Conservation (phyloP, 2,113 vertebrate genomes). For the Phalacrocorax brasilianus region DNA sequence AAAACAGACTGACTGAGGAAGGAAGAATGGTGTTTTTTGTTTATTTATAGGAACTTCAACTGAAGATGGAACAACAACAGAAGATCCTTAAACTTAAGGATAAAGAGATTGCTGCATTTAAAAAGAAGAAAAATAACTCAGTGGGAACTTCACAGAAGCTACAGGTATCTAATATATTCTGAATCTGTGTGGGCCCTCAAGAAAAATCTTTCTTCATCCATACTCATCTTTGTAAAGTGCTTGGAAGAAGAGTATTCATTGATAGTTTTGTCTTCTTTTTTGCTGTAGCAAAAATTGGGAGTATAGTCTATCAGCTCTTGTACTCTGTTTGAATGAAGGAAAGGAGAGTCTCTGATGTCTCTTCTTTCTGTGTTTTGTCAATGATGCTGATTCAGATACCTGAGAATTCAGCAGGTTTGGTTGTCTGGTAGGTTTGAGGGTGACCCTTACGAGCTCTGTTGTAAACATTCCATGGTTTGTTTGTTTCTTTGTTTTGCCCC, state of each 20-base stretch:
- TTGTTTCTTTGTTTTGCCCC: not conserved
- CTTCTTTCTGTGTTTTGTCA: not conserved
- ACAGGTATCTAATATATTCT: constrained; percentile 40
- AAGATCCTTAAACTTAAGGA: constrained; percentile 67
- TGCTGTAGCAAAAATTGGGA: not conserved
- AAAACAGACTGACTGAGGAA: not conserved
- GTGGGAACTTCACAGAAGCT: constrained; percentile 28
- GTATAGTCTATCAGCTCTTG: not conserved
- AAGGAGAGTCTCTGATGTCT: not conserved
- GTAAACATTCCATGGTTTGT: not conserved
- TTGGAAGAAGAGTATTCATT: not conserved
- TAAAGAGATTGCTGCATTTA: constrained; percentile 66
- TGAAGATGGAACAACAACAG: constrained; percentile 69
- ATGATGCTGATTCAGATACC: not conserved
- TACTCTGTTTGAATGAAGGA: not conserved
- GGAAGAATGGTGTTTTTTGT: not conserved
- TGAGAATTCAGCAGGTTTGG: not conserved
- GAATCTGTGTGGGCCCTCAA: not conserved
- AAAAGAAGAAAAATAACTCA: constrained; percentile 38
- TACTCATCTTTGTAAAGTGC: not conserved
- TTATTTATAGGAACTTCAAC: constrained; percentile 73
- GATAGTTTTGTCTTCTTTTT: not conserved
- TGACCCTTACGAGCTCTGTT: not conserved
- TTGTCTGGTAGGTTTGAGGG: not conserved
- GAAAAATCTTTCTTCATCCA: not conserved